Base-by-base conservation (phyloP, 2,113 vertebrate genomes). In the Macheiramphus alcinus region DNA sequence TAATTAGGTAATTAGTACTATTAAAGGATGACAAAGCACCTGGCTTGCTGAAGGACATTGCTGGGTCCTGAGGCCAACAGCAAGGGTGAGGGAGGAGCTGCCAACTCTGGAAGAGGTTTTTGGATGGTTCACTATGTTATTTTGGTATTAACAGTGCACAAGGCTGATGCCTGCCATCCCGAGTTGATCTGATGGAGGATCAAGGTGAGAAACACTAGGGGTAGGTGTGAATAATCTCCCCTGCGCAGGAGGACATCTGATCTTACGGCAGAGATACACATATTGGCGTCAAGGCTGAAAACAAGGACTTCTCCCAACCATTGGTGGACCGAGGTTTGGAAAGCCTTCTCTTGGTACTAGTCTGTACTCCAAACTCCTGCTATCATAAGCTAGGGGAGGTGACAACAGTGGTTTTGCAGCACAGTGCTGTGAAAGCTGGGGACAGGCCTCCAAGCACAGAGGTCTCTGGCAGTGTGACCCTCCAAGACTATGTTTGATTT, bases 1-100 rank as follows among this genome's bases (percentile, higher is more conserved):
- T 94, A 87, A 94, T 89, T 74, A 85, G 83, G 78, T 76, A 76
- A 90, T 94, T 76, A 88, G 50, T 65, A 52, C 74, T 86, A 45
- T 26, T 67, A 94, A 66, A 91, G 66, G 67, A 78, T 75, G 59
- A 92, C 66, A 80, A 93, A 93, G 84, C 45, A 40, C 52, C 47
- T 59, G 80, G 40, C 34, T 34, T 68, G 38, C 43, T 94, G 94
- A 92, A 82, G 90, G 86, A 79, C 34, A 7, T 58, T 42, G 55
- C 62, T 89, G 89, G 43, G 32, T 73, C 29, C 56, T 1, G 9
- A 65, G 59, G 63, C 50, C 65, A 80, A 36, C 21, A 62, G 76
- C 22, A 86, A 81, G 43, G n/a, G 16, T 56, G 61, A 81, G 16
- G 72, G 32, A 76, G 52, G 23, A 75, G 53, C 21, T 3, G 17